Evolutionary conservation across 1,140 invertebrate species (phyloP).

Genomic region (Drosophila bocki): DNA sequence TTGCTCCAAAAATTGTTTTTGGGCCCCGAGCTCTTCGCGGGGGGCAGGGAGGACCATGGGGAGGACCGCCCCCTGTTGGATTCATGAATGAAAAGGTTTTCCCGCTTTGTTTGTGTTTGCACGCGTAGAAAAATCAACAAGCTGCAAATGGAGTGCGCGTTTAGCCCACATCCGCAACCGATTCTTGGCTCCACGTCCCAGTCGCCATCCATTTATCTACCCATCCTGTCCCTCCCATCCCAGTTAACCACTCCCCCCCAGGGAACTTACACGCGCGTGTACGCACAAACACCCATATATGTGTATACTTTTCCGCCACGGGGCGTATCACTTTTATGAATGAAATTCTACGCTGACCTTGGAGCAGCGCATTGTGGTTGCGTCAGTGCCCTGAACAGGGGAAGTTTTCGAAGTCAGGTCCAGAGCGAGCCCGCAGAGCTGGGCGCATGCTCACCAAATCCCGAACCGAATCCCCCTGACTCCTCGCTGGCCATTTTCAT

Average conservation of each 20-base stretch:
- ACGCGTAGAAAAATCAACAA: conserved; percentile 80
- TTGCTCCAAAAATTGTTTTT: conserved; percentile 26
- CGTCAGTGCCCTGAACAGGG: conserved; percentile 62
- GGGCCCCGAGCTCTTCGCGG: background rate
- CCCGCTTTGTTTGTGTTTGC: conserved; percentile 66
- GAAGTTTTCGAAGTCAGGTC: conserved; percentile 41
- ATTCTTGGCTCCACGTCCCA: conserved; percentile 4
- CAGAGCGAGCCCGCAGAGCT: background rate
- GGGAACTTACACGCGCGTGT: conserved; percentile 61
- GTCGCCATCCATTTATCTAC: background rate
- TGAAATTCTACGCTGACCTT: conserved; percentile 82
- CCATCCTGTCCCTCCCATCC: background rate
- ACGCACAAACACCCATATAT: conserved; percentile 32
- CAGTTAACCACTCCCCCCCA: background rate
- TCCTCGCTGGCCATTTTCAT: conserved; percentile 45
- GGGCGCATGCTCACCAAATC: conserved; percentile 48
- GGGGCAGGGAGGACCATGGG: background rate
- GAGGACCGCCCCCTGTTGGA: background rate
- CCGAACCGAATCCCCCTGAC: conserved; percentile 9
- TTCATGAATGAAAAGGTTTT: conserved; percentile 70
- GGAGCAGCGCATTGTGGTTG: conserved; percentile 69
- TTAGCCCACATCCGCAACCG: conserved; percentile 21
- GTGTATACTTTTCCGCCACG: conserved; percentile 26
- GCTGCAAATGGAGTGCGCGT: conserved; percentile 60
- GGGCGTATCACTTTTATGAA: conserved; percentile 75